Conservation (phyloP, 2,797 vertebrate genomes). For the Mallotus villosus region DNA sequence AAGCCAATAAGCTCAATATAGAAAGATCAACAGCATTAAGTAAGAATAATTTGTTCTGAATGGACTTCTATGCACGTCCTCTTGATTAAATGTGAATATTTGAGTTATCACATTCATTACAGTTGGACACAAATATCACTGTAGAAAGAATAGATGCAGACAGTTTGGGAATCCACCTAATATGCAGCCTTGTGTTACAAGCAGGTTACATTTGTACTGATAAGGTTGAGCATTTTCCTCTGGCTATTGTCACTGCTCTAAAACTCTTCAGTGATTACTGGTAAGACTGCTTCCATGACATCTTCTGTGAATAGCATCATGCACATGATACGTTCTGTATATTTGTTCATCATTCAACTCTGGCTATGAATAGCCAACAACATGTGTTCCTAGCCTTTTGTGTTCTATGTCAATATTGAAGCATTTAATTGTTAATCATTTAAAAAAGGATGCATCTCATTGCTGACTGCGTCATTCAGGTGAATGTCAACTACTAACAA, state of each 20-base stretch:
- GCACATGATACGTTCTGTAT: background rate
- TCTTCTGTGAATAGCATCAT: conserved; percentile 56
- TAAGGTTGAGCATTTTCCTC: conserved; percentile 59
- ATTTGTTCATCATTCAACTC: conserved; percentile 42
- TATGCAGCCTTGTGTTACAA: background rate
- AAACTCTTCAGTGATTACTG: conserved; percentile 30
- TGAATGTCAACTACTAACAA: background rate
- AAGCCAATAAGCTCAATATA: conserved; percentile 16
- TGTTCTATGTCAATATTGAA: too few species aligned
- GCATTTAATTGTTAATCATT: background rate
- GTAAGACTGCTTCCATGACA: conserved; percentile 25
- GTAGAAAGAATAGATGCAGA: conserved; percentile 36
- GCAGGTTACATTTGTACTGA: conserved; percentile 47
- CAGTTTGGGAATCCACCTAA: conserved; percentile 39
- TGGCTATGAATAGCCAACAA: conserved; percentile 14
- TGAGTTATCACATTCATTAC: conserved; percentile 50
- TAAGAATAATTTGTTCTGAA: conserved; percentile 17
- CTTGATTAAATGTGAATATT: conserved; percentile 44
- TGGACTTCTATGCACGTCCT: conserved; percentile 2
- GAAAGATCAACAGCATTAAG: conserved; percentile 55
- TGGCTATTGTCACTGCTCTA: conserved; percentile 32
- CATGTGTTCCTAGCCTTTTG: too few species aligned
- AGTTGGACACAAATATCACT: conserved; percentile 41
- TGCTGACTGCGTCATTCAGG: conserved; percentile 9
- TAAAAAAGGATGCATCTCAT: background rate